phyloP scores from a whole-genome alignment of 2,888 invertebrate genomes.

The Caenorhabditis sp. region DNA sequence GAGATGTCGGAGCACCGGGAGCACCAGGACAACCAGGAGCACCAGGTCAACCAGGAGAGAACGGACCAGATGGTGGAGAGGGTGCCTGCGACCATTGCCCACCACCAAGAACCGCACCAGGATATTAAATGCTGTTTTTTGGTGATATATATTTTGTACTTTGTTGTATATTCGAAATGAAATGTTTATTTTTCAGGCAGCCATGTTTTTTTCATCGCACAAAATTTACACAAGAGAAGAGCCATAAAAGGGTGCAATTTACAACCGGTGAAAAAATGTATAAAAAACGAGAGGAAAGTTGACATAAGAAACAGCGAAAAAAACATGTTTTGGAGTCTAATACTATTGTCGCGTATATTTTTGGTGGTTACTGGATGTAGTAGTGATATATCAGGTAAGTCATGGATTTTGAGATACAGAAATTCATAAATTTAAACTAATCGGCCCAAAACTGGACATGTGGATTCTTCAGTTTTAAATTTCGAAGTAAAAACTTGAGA shows the following conservation, averaged over 20 bases:
- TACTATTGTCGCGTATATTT: neutral
- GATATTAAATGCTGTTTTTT: constrained; percentile 29
- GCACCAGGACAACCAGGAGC: constrained; percentile 58
- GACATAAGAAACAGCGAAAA: no score
- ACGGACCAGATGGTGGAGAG: constrained; percentile 52
- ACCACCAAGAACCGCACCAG: constrained; percentile 48
- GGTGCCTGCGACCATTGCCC: constrained; percentile 54
- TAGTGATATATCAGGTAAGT: neutral
- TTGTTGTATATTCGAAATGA: no score
- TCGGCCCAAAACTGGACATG: no score
- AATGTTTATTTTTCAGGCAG: no score
- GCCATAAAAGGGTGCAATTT: no score
- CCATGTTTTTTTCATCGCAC: no score
- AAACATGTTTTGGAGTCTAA: neutral
- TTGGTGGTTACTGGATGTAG: neutral
- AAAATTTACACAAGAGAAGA: no score
- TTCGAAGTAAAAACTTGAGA: no score
- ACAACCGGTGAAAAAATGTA: no score
- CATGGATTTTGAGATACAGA: no score
- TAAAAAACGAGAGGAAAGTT: no score
- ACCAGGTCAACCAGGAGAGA: constrained; percentile 50
- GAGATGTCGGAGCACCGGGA: constrained; percentile 55
- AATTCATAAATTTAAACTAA: neutral
- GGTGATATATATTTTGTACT: neutral
- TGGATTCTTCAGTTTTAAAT: no score